phyloP scores from a whole-genome alignment of 2,888 invertebrate genomes.

The Hirtodrosophila cameraria region DNA sequence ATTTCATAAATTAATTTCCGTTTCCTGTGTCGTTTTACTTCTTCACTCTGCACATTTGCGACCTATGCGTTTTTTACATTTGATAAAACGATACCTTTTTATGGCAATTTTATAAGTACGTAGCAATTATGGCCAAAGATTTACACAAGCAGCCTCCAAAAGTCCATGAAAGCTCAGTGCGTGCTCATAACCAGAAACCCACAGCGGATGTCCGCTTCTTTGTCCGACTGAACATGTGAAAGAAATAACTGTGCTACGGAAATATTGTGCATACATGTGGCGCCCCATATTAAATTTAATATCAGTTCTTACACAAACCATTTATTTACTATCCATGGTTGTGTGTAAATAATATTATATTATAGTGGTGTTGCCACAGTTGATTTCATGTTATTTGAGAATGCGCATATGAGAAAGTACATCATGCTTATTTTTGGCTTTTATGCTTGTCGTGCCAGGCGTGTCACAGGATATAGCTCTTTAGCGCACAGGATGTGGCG shows the following conservation, averaged over 20 bases:
- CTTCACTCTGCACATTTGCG: conserved; percentile 11
- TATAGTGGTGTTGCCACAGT: conserved; percentile 9
- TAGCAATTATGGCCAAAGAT: conserved; percentile 49
- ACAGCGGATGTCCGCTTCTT: conserved; percentile 40
- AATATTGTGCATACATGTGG: conserved; percentile 21
- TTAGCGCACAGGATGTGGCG: conserved; percentile 55
- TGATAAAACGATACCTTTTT: conserved; percentile 41
- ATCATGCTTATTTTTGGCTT: conserved; percentile 42
- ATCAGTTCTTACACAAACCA: conserved; percentile 44
- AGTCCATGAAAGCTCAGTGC: conserved; percentile 33
- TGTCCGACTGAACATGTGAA: conserved; percentile 28
- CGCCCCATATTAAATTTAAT: conserved; percentile 43
- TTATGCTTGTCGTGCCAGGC: conserved; percentile 38
- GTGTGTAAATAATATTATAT: background rate
- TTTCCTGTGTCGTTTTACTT: conserved; percentile 46
- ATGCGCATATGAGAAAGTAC: conserved; percentile 25
- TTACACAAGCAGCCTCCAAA: background rate
- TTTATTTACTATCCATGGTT: conserved; percentile 19
- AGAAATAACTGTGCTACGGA: conserved; percentile 25
- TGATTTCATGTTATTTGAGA: conserved; percentile 40
- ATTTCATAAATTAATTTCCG: conserved; percentile 78
- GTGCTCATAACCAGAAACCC: conserved; percentile 33
- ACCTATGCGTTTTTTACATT: conserved; percentile 44
- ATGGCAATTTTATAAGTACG: conserved; percentile 46
- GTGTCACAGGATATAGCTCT: conserved; percentile 61